Evolutionary conservation across 2,113 vertebrate genomes (phyloP).

Genomic region (Muntiacus reevesi): DNA sequence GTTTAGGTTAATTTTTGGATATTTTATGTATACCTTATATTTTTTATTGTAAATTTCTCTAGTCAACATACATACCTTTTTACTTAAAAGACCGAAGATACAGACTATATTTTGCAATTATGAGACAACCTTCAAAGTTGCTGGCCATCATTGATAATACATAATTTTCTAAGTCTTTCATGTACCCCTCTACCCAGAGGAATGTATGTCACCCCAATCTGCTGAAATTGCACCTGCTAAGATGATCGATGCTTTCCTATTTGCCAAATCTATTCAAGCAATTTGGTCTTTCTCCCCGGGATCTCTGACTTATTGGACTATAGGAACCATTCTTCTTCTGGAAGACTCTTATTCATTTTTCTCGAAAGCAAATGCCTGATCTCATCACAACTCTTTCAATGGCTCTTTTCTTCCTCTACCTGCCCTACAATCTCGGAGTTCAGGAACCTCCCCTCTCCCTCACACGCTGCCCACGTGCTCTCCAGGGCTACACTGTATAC

Average conservation of each 20-base stretch:
- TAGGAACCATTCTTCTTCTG: not conserved
- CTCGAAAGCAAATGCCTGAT: not conserved
- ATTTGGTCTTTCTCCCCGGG: not conserved
- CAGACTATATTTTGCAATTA: not conserved
- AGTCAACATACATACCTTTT: not conserved
- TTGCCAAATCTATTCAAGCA: not conserved
- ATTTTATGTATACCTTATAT: not conserved
- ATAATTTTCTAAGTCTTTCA: not conserved
- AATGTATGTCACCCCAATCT: accelerated
- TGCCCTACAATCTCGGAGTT: not conserved
- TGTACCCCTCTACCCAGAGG: not conserved
- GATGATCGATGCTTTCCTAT: not conserved
- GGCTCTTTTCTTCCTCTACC: not conserved
- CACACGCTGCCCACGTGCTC: too few species aligned
- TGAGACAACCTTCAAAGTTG: not conserved
- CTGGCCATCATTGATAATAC: accelerated
- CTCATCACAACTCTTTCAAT: not conserved
- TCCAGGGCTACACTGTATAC: not conserved
- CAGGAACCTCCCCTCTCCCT: not conserved
- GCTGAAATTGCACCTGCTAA: not conserved
- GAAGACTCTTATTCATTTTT: not conserved
- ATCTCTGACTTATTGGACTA: not conserved
- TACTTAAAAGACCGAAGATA: not conserved
- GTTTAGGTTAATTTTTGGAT: not conserved
- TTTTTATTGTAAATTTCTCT: not conserved